Evolutionary conservation across 2,113 vertebrate genomes (phyloP).

Genomic region (Misgurnus anguillicaudatus): DNA sequence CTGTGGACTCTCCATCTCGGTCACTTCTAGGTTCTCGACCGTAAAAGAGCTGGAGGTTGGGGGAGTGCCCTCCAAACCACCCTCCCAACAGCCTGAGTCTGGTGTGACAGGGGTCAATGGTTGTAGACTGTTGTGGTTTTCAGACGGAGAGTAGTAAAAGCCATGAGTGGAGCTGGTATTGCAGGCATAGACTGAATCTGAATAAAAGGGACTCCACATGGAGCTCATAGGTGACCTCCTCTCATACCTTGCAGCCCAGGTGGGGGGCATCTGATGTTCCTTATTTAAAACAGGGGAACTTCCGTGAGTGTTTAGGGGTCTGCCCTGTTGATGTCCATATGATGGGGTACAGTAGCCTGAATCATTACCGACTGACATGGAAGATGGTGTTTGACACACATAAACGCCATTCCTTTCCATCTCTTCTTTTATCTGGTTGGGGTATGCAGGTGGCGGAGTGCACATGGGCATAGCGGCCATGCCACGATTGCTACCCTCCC

Average conservation of each 20-base stretch:
- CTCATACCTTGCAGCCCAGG: slow-evolving; percentile 53
- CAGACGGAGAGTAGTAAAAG: slow-evolving; percentile 52
- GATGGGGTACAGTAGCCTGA: slow-evolving; percentile 51
- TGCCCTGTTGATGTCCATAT: slow-evolving; percentile 50
- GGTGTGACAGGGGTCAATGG: slow-evolving; percentile 65
- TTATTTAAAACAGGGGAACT: slow-evolving; percentile 40
- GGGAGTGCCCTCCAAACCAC: slow-evolving; percentile 52
- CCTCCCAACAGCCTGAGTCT: slow-evolving; percentile 68
- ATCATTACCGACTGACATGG: slow-evolving; percentile 43
- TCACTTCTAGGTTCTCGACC: slow-evolving; percentile 2
- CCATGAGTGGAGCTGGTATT: slow-evolving; percentile 27
- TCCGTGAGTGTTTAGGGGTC: slow-evolving; percentile 16
- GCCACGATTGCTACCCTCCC: slow-evolving; percentile 1
- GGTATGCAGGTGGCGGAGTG: slow-evolving; percentile 53
- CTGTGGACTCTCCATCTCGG: slow-evolving; percentile 12
- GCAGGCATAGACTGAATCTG: slow-evolving; percentile 52
- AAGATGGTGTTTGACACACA: slow-evolving; percentile 47
- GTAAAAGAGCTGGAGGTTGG: slow-evolving; percentile 50
- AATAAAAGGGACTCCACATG: slow-evolving; percentile 54
- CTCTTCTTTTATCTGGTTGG: slow-evolving; percentile 63
- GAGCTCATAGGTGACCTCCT: slow-evolving; percentile 41
- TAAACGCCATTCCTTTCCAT: slow-evolving; percentile 56
- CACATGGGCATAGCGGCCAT: slow-evolving; percentile 21
- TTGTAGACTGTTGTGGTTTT: slow-evolving; percentile 51
- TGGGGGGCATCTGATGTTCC: slow-evolving; percentile 29